These are phyloP conservation scores for Leptinotarsa defecta DNA, from an alignment of 1,140 invertebrate genomes.

Conservation along the genomic window DNA sequence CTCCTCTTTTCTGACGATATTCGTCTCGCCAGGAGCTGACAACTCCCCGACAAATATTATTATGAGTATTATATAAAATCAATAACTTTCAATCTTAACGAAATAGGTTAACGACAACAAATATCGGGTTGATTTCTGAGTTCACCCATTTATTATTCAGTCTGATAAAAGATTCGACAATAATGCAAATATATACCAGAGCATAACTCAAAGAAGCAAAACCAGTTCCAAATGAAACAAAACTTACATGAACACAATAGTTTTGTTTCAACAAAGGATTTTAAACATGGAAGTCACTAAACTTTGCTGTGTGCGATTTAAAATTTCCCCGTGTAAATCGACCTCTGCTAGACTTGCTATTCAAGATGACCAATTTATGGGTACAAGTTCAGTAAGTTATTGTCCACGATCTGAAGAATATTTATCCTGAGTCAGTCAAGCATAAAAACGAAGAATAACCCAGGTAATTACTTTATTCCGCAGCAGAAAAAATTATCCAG, in stretches of 20 bases:
- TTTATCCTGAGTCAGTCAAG: slow-evolving; percentile 49
- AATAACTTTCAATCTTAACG: no score
- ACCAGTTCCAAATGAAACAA: slow-evolving; percentile 23
- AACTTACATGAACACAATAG: slow-evolving; percentile 25
- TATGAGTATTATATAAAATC: no score
- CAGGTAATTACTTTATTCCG: slow-evolving; percentile 49
- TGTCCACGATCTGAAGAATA: slow-evolving; percentile 49
- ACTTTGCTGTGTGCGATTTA: slow-evolving; percentile 38
- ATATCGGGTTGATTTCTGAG: no score
- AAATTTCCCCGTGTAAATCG: slow-evolving; percentile 47
- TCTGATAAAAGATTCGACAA: no score
- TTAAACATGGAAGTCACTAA: slow-evolving; percentile 38
- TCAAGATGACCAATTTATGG: slow-evolving; percentile 51
- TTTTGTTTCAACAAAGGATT: slow-evolving; percentile 31
- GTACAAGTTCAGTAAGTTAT: slow-evolving; percentile 52
- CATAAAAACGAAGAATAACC: slow-evolving; percentile 51
- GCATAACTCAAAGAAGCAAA: slow-evolving; percentile 1
- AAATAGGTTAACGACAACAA: no score
- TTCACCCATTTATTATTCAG: no score
- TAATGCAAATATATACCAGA: not conserved
- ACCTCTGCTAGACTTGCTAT: slow-evolving; percentile 40
- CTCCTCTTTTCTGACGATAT: no score
- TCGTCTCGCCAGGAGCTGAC: no score
- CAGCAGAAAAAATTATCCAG: slow-evolving; percentile 20
- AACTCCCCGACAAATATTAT: no score